Evolutionary conservation across 1,140 invertebrate species (phyloP).

Genomic region (Dendroctonus valens): DNA sequence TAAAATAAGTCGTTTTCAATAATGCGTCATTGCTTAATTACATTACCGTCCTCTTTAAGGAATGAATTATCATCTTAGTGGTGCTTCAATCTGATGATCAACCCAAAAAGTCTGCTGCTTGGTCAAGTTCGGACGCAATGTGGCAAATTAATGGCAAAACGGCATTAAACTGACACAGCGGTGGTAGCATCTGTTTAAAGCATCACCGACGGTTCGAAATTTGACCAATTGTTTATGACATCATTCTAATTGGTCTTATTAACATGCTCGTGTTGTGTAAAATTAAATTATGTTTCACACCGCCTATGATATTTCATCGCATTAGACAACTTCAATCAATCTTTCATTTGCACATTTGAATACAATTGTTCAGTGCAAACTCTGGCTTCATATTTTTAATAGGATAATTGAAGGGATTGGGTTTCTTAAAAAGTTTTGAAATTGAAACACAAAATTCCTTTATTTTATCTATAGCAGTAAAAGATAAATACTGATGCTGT

Average conservation of each 20-base stretch:
- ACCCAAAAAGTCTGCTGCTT: not conserved
- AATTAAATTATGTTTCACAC: conserved; percentile 13
- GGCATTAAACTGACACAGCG: conserved; percentile 19
- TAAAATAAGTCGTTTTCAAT: not conserved
- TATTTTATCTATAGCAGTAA: too few relatives aligned
- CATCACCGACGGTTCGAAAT: conserved; percentile 40
- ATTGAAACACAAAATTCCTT: too few relatives aligned
- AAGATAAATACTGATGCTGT: too few relatives aligned
- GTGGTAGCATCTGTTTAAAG: conserved; percentile 40
- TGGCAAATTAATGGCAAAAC: not conserved
- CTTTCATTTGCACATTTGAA: too few relatives aligned
- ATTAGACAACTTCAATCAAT: too few relatives aligned
- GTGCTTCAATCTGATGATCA: not conserved
- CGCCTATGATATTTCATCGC: too few relatives aligned
- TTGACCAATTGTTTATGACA: conserved; percentile 49
- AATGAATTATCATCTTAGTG: not conserved
- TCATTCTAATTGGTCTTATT: conserved; percentile 41
- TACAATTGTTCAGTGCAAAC: too few relatives aligned
- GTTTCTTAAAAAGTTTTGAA: too few relatives aligned
- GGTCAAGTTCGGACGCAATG: not conserved
- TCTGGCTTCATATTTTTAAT: too few relatives aligned
- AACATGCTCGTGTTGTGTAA: conserved; percentile 4
- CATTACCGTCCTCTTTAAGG: not conserved
- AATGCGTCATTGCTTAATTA: not conserved
- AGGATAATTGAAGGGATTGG: too few relatives aligned